Evolutionary conservation across 2,113 vertebrate species (phyloP), one percentile per base, ranked within the genome.

Genomic region (Aplodontia rufa): DNA sequence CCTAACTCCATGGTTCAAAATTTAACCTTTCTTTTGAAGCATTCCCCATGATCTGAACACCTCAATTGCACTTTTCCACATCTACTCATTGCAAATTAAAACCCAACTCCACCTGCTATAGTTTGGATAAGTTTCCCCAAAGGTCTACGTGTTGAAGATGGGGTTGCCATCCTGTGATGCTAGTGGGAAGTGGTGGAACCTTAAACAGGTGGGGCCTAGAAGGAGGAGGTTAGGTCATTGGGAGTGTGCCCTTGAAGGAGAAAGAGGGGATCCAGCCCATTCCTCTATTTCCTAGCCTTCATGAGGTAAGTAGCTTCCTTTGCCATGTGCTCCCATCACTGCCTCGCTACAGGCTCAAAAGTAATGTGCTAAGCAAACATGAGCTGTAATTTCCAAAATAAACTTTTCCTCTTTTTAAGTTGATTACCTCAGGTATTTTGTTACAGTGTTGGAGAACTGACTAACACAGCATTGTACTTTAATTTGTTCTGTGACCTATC

Each of bases 291-390:
- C 13, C 64, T 37, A 8, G 30, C 17, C 12, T 35, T 26, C 32
- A 45, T 22, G 16, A 69, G 37, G 11, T 68, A 10, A 86, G 4
- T 32, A n/a, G 40, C 60, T 86, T 55, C 19, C 53, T 47, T 37
- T 37, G 32, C 28, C 8, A 9, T 14, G 2, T 24, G 17, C 49
- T 28, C 24, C 40, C 28, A 6, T 10, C 20, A 8, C 24, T 47
- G 32, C 11, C 32, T 14, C 1, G 1, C 17, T 19, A 26, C 26
- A 55, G 3, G 24, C 40, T 2, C 11, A 3, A 3, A 79, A 68
- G 26, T 16, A 87, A 30, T 30, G 45, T 35, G 5, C 14, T n/a
- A 40, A 40, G 13, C 24, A 28, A 16, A 6, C 26, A 37, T 49
- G 11, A 8, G 47, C 42, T 26, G 64, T 60, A 14, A 8, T 32